Base-by-base conservation (phyloP, 2,113 vertebrate genomes). In the Nothocercus nigrocapillus region DNA sequence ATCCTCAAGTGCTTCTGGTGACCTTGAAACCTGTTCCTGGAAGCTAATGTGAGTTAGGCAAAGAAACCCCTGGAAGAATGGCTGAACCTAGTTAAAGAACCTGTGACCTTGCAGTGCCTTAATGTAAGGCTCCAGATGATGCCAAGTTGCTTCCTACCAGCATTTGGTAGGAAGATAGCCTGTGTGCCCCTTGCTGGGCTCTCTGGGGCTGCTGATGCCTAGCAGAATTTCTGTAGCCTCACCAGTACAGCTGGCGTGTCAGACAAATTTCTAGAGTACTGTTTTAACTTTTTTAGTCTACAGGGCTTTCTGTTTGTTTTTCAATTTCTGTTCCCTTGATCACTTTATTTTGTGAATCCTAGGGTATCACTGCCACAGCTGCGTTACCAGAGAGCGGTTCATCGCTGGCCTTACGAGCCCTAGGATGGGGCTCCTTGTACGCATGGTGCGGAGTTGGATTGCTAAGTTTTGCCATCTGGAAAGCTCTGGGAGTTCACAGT, bases 371-470 rank as follows among this genome's bases (percentile, higher is more conserved):
- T 75, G 97, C 97, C 21, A 98, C 98, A 1, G 97, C 98, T 22
- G 97, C 97, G 2, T 97, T 98, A 30, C 99, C 98, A 0, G 99
- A 99, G 96, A 98, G 98, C 3, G 99, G 99, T 1, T 98, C 99
- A 0, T 98, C 98, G 1, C 97, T 99, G 90, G 99, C 99, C 27
- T 93, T 99, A 80, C 88, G 99, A 56, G 99, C 99, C 8, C 96
- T 99, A 72, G 99, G 98, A 24, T 99, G 98, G 99, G 99, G 99
- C 20, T 99, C 99, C 0, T 97, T 99, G 7, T 99, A 96, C 2
- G 99, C 99, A 0, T 99, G 99, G 98, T 98, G 98, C 1, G 99
- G 99, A 17, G 98, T 99, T 30, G 99, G 99, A 6, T 87, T 99
- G 84, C 97, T 99, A 80, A 98, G 98, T 88, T 97, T 99, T 73